A percentile compares a stretch with the other conserved stretches of the same genome.
phyloP scores from a whole-genome alignment of 1,140 invertebrate species.

The Camponotus vicinus region DNA sequence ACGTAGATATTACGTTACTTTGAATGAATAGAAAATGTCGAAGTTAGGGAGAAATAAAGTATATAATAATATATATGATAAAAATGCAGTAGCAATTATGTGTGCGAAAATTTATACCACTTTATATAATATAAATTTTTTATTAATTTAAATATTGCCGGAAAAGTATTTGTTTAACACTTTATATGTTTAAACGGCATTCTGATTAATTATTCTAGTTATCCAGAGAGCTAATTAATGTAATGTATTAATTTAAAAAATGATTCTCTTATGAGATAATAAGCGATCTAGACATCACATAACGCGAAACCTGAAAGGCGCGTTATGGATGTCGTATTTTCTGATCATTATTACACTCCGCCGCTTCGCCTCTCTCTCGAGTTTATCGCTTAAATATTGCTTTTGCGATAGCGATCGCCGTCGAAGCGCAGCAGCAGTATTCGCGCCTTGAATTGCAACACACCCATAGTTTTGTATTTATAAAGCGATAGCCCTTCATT shows the following conservation, averaged over 20 bases:
- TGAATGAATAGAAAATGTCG: background rate
- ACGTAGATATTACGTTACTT: background rate
- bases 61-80: background rate
- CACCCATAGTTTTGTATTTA: conserved; percentile 24
- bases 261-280: conserved; percentile 57
- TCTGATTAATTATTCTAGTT: background rate
- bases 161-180: background rate
- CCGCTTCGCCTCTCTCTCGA: background rate
- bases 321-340: conserved; percentile 60
- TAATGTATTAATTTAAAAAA: conserved; percentile 1
- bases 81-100: background rate
- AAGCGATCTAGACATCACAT: conserved; percentile 6
- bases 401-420: conserved; percentile 56
- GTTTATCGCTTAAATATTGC: conserved; percentile 73
- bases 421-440: conserved; percentile 37
- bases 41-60: background rate
- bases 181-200: background rate
- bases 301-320: conserved; percentile 23
- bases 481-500: conserved; percentile 53
- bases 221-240: conserved; percentile 30
- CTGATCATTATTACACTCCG: conserved; percentile 69
- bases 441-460: conserved; percentile 35
- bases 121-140: background rate
- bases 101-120: background rate
- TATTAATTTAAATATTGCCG: background rate